These are phyloP conservation scores for Todiramphus saurophagus DNA, from an alignment of 2,113 vertebrate species.

Conservation along the genomic window DNA sequence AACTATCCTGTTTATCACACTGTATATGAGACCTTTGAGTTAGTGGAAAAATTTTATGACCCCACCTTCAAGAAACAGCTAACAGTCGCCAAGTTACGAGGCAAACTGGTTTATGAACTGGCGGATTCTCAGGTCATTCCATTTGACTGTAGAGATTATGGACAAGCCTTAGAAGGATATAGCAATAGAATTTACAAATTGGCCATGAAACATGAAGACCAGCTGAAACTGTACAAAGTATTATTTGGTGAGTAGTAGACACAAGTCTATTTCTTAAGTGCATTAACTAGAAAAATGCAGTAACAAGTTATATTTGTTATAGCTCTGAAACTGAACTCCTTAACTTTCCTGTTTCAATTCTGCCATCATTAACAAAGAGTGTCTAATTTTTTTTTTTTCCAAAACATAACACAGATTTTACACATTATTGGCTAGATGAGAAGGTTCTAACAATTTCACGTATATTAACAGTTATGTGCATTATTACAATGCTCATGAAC, in stretches of 20 bases:
- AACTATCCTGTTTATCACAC: slow-evolving; percentile 94
- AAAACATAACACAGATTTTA: background rate
- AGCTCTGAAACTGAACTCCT: background rate
- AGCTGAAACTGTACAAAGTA: slow-evolving; percentile 74
- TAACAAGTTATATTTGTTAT: background rate
- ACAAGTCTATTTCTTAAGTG: background rate
- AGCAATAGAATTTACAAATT: slow-evolving; percentile 77
- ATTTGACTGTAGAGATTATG: slow-evolving; percentile 86
- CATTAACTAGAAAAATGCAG: background rate
- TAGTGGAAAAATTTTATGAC: slow-evolving; percentile 91
- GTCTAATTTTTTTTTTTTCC: background rate
- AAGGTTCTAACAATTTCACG: background rate
- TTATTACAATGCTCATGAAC: background rate
- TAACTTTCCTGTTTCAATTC: background rate
- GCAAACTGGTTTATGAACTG: slow-evolving; percentile 83
- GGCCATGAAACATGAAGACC: slow-evolving; percentile 73
- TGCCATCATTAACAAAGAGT: background rate
- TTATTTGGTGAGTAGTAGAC: slow-evolving; percentile 85
- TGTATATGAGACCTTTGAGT: slow-evolving; percentile 91
- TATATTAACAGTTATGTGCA: background rate
- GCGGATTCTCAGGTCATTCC: slow-evolving; percentile 87
- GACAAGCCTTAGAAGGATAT: slow-evolving; percentile 80
- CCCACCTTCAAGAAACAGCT: slow-evolving; percentile 85
- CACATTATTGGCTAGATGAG: background rate
- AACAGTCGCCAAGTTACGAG: slow-evolving; percentile 86